Conservation (phyloP, 2,888 invertebrate species). For the Chymomyza caudatula region DNA sequence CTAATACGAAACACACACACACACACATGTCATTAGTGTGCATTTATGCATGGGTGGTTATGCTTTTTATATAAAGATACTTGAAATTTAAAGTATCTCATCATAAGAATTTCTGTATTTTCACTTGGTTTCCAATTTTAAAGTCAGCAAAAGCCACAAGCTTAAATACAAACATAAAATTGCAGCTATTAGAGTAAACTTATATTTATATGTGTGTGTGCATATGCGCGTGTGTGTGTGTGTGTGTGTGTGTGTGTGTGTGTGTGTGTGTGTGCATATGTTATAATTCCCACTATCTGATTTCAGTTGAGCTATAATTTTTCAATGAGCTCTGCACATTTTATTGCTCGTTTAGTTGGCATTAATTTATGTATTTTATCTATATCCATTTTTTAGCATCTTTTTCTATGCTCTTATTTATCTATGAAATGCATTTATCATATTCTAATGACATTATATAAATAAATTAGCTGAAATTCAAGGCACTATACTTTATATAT, state of each 20-base stretch:
- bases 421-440: background rate
- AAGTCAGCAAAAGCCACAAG: background rate
- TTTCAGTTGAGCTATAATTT: constrained; percentile 19
- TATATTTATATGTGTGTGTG: too few relatives aligned
- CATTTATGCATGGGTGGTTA: constrained; percentile 20
- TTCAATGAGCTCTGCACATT: constrained; percentile 11
- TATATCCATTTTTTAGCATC: background rate
- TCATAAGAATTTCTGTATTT: background rate
- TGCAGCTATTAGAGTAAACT: too few relatives aligned
- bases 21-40: constrained; percentile 4
- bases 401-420: background rate
- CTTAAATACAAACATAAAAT: too few relatives aligned
- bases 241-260: too few relatives aligned
- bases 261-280: background rate
- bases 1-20: constrained; percentile 4
- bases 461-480: constrained; percentile 2
- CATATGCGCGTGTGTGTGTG: too few relatives aligned
- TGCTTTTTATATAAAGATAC: constrained; percentile 27
- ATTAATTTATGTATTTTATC: background rate
- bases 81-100: background rate
- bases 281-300: constrained; percentile 36
- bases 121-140: background rate
- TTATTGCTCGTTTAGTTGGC: background rate
- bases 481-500: background rate
- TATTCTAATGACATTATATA: background rate